Base-by-base conservation (phyloP, 2,797 vertebrate genomes). In the Hafferia zeledoni region DNA sequence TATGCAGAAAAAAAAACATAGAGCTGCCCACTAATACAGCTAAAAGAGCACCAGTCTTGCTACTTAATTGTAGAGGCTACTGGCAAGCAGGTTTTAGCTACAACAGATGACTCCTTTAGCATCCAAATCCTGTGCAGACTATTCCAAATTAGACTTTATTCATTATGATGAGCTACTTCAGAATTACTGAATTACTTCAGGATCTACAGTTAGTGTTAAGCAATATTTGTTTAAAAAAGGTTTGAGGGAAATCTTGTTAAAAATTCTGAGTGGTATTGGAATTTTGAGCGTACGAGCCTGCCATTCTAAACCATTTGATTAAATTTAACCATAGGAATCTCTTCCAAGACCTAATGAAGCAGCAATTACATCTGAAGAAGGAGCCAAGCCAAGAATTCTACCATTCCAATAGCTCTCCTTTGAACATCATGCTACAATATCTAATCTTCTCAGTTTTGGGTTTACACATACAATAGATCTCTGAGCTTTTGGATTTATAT, bases 261-360 rank as follows among this genome's bases (percentile, higher is more conserved):
- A 91, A 95, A 96, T 95, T 95, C 70, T 95, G 92, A 97, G 92
- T 96, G 98, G 97, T 98, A 98, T 97, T 99, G 98, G 98, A 98
- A 98, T 98, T 99, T 95, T 93, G 97, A 99, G 98, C 91, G 87
- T 97, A 98, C 94, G 97, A 98, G 97, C 98, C 98, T 98, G 98
- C 98, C 98, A 98, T 98, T 99, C 98, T 97, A 98, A 99, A 98
- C 98, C 97, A 98, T 99, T 99, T 99, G 99, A 99, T 99, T 99
- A 99, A 99, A 99, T 99, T 98, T 98, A 99, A 99, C 98, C 98
- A 98, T 98, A 98, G 98, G 98, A 99, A 99, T 98, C 98, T 98
- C 98, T 99, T 99, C 98, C 98, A 98, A 98, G 98, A 98, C 97
- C 98, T 99, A 99, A 99, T 99, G 99, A 99, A 99, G 98, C 98